Evolutionary conservation across 1,140 invertebrate genomes (phyloP), one percentile per base, ranked within the genome.

Genomic region (Drosophila yakuba): DNA sequence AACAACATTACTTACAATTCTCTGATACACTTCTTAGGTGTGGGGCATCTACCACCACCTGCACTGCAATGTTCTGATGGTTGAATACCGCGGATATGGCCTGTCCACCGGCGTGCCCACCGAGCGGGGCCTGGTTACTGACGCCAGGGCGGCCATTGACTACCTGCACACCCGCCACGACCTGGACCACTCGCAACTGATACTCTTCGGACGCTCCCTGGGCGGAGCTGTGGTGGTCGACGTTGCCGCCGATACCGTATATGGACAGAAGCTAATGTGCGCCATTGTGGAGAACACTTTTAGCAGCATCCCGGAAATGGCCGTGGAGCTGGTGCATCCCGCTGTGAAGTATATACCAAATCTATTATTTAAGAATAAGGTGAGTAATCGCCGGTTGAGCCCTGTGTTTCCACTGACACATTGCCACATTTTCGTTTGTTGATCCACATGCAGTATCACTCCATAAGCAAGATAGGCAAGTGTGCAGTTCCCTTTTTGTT

Each of bases 51-150:
- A 96, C 93, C 94, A 96, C 82, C 95, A 95, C 90, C 92, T 98
- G 36, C 94, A 95, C 62, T 97, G 96, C 73, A 99, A 99, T 93
- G 94, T 99, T 71, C 92, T 99, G 28, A 94, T 98, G 94, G 93
- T 99, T 14, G 98, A 99, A 89, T 99, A 99, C 85, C 94, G 98
- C 89, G 98, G 98, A 0, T 99, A 98, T 94, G 98, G 98, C 3
- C 93, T 97, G n/a, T 98, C 97, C 48, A 95, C 98, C 83, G 98
- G 98, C 0, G 93, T 94, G 4, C 97, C 98, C 10, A 96, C 95
- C 10, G 98, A 99, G 93, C 93, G 94, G 84, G 98, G 98, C 4
- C 92, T 99, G 3, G 98, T 97, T 81, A 94, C 95, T 90, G 98
- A 99, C 95, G 97, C 97, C 8, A 94, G 96, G 90, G 95, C 97